Percentiles rank a stretch among this genome's conserved stretches.
phyloP scores from a whole-genome alignment of 2,888 invertebrate species.

The Lithodes maja region DNA sequence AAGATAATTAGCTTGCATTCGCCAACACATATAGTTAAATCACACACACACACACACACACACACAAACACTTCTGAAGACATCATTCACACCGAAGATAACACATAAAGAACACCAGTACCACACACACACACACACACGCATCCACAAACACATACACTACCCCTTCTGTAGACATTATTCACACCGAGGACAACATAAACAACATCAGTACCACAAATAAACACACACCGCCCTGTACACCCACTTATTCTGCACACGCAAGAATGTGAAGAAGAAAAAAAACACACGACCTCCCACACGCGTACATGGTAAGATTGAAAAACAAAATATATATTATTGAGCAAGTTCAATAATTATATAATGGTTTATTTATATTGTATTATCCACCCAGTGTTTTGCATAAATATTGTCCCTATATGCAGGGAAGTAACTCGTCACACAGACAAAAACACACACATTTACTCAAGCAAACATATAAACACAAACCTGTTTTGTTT shows the following conservation, averaged over 20 bases:
- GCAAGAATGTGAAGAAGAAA: neutral
- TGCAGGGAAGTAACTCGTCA: neutral
- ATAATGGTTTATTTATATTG: no score
- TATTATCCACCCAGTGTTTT: no score
- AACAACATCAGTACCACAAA: neutral
- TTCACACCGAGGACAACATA: neutral
- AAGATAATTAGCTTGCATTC: no score
- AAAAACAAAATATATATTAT: no score
- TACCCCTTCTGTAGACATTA: neutral
- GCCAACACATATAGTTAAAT: neutral
- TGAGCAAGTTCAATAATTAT: no score
- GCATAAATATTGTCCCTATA: neutral
- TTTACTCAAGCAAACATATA: neutral
- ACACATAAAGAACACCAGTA: neutral
- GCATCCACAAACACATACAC: neutral
- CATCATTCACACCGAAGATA: neutral
- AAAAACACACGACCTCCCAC: neutral
- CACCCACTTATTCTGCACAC: neutral
- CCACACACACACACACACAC: slow-evolving; percentile 5
- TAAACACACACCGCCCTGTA: neutral
- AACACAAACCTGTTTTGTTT: neutral
- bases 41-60: slow-evolving; percentile 2
- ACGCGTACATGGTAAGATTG: neutral
- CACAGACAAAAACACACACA: neutral
- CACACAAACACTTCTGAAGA: neutral